Conservation (phyloP, 2,888 invertebrate genomes). For the Volucella zonaria region DNA sequence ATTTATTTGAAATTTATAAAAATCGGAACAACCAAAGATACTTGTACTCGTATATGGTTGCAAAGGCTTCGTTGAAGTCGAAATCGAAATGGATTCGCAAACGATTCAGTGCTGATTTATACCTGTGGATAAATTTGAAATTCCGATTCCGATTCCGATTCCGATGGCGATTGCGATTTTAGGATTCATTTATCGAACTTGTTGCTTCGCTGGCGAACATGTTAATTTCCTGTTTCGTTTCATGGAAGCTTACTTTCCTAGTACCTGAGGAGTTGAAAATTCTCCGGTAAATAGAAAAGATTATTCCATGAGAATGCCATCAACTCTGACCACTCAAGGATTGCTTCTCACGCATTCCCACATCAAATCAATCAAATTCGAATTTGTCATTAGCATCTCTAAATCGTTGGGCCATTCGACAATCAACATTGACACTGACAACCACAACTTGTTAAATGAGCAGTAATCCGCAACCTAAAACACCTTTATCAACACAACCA, state of each 20-base stretch:
- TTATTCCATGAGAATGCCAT: conserved; percentile 24
- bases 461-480: background rate
- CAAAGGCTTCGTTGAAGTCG: conserved; percentile 29
- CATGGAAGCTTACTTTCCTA: conserved; percentile 20
- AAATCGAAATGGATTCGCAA: conserved; percentile 14
- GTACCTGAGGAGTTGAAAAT: background rate
- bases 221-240: conserved; percentile 68
- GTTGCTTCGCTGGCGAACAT: conserved; percentile 58
- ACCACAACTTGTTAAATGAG: background rate
- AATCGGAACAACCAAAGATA: conserved; percentile 30
- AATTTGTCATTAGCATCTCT: conserved; percentile 37
- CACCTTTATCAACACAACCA: conserved; percentile 16
- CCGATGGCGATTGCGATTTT: conserved; percentile 30
- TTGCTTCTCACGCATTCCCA: conserved; percentile 25
- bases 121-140: conserved; percentile 72
- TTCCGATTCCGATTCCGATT: conserved; percentile 25
- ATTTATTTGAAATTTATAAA: conserved; percentile 67
- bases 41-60: background rate
- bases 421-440: background rate
- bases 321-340: conserved; percentile 12
- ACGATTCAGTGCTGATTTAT: conserved; percentile 58
- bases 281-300: conserved; percentile 17
- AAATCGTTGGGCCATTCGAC: background rate
- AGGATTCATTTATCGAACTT: conserved; percentile 63
- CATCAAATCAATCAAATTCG: conserved; percentile 49